Percentiles rank a stretch among this genome's conserved stretches.
phyloP scores from a whole-genome alignment of 2,113 vertebrate species.

The Ammodytes marinus region DNA sequence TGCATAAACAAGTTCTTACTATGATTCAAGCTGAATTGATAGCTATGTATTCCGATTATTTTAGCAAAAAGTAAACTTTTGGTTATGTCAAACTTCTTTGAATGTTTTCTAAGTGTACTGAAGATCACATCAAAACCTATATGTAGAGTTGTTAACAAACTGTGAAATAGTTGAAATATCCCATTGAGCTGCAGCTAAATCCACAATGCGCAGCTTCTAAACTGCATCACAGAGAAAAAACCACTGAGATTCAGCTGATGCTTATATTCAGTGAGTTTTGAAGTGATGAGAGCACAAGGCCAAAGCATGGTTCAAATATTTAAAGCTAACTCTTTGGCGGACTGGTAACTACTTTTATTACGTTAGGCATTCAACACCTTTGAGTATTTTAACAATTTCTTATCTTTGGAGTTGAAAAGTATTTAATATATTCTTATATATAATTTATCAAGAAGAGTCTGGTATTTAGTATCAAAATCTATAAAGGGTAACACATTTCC shows the following conservation, averaged over 20 bases:
- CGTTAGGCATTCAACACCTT: neutral
- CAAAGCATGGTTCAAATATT: neutral
- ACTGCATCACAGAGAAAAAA: neutral
- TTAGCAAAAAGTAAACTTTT: neutral
- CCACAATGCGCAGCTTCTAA: neutral
- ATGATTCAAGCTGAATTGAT: conserved; percentile 3
- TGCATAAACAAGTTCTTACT: neutral
- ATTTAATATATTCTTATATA: conserved; percentile 10
- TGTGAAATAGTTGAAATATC: neutral
- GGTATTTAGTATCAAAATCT: conserved; percentile 36
- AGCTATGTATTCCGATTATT: neutral
- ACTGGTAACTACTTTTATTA: conserved; percentile 16
- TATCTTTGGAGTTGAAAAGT: conserved; percentile 59
- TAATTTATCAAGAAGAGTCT: neutral
- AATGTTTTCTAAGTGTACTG: neutral
- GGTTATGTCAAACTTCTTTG: neutral
- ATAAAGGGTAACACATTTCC: conserved; percentile 33
- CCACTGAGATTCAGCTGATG: no score
- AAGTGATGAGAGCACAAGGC: neutral
- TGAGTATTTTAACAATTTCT: conserved; percentile 4
- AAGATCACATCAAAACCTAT: neutral
- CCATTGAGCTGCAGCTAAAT: neutral
- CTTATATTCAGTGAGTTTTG: no score
- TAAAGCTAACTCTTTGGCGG: conserved; percentile 70
- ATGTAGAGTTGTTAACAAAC: neutral